Base-by-base conservation (phyloP, 2,888 invertebrate genomes). In the Chaitophorus viminalis region DNA sequence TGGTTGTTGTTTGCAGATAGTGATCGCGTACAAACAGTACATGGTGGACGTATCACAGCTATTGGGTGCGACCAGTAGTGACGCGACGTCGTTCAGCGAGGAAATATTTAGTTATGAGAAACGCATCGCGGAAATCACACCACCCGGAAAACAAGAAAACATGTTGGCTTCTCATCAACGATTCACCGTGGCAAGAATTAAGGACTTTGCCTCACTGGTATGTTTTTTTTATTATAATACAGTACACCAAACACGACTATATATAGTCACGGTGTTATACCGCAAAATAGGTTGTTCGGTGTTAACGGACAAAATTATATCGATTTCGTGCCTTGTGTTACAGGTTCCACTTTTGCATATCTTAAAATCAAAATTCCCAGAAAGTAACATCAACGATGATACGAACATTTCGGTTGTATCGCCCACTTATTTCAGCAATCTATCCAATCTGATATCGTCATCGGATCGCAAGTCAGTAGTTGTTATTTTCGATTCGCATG, bases 21-120 rank as follows among this genome's bases (percentile, higher is more conserved):
- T 92, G 31, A 89, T 90, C 54, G 92, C 93, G 1, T 93, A 93
- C 90, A 92, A 92, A 90, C 91, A 91, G 76, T 92, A 92, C 89
- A 92, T 93, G 89, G 91, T 92, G 88, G 93, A 93, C 90, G 91
- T 92, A 0, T 92, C 92, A 0, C 92, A 92, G 88, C 91, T 91
- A 29, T 90, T 93, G 88, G 92, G 92, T 54, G 92, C 92, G 3
- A 92, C 92, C 3, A 91, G 91, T 83, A 90, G 91, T 60, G 92
- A 92, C 82, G 93, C 93, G 0, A 90, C 91, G 4, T 91, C 91
- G 89, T 93, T 93, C 91, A 92, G 92, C 39, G 92, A 92, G 25
- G 92, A 93, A 89, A 92, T 93, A 89, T 93, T 93, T 90, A 91
- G 91, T 89, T 93, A 93, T 90, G 93, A 94, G 90, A 93, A 92